phyloP scores from a whole-genome alignment of 2,797 vertebrate species.

The Schizopygopsis pylzovi region DNA sequence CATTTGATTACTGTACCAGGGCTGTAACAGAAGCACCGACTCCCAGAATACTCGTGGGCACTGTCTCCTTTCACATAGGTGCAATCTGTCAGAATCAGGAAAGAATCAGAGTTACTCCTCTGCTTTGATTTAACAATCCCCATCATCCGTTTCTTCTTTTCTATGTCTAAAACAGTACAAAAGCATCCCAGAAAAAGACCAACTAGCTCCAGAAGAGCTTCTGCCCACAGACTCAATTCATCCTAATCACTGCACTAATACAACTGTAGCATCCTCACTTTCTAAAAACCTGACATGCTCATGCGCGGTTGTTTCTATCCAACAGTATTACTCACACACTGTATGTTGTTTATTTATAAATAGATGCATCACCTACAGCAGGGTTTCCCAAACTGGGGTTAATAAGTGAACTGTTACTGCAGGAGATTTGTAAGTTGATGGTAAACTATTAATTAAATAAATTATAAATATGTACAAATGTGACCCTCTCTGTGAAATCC shows the following conservation, averaged over 20 bases:
- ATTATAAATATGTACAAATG: not conserved
- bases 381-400: not conserved
- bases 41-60: slow-evolving; percentile 51
- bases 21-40: slow-evolving; percentile 68
- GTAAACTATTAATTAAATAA: not conserved
- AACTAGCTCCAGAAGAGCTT: not conserved
- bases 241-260: slow-evolving; percentile 11
- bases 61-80: slow-evolving; percentile 54
- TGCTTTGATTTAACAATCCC: slow-evolving; percentile 8
- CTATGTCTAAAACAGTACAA: not conserved
- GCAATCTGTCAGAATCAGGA: slow-evolving; percentile 61
- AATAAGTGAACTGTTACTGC: not conserved
- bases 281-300: not conserved
- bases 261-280: not conserved
- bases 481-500: too few relatives aligned
- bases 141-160: not conserved
- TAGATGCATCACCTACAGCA: not conserved
- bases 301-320: not conserved
- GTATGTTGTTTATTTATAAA: not conserved
- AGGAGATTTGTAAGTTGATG: not conserved
- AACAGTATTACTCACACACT: not conserved
- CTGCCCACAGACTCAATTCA: slow-evolving; percentile 11
- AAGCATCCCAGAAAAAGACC: not conserved
- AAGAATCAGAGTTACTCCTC: slow-evolving; percentile 9
- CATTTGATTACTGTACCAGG: slow-evolving; percentile 61